Evolutionary conservation across 2,888 invertebrate genomes (phyloP).

Genomic region (Chymomyza caudatula): DNA sequence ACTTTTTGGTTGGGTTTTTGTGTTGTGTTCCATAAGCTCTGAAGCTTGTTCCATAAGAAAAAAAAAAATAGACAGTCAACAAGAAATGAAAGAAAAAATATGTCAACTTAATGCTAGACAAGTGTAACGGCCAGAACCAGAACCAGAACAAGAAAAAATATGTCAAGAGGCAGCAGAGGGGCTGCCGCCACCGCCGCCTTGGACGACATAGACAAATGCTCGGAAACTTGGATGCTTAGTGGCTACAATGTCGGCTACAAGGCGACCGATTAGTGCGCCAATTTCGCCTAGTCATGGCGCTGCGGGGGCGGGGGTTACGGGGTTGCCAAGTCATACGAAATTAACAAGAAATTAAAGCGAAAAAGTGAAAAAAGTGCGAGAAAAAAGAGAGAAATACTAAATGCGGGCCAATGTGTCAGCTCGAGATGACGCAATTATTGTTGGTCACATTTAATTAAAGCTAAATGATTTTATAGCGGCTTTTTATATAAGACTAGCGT

Average conservation of each 20-base stretch:
- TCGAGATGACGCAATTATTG: conserved; percentile 37
- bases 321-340: neutral
- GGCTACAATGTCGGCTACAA: conserved; percentile 23
- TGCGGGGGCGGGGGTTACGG: neutral
- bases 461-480: conserved; percentile 2
- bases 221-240: neutral
- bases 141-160: neutral
- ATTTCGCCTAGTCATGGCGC: conserved; percentile 48
- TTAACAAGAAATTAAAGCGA: neutral
- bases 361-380: neutral
- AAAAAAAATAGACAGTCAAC: no score
- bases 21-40: neutral
- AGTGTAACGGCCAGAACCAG: conserved; percentile 32
- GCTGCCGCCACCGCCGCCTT: neutral
- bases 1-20: neutral
- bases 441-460: conserved; percentile 31
- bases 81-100: conserved; percentile 29
- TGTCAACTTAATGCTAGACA: conserved; percentile 35
- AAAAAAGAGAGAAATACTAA: no score
- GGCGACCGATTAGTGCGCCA: conserved; percentile 48
- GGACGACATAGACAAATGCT: neutral
- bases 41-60: neutral
- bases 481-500: neutral
- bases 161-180: neutral
- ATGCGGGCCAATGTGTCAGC: neutral